A percentile compares a stretch with the other conserved stretches of the same genome.
Conservation (phyloP, 2,113 vertebrate species). For the Laticauda laticaudata region DNA sequence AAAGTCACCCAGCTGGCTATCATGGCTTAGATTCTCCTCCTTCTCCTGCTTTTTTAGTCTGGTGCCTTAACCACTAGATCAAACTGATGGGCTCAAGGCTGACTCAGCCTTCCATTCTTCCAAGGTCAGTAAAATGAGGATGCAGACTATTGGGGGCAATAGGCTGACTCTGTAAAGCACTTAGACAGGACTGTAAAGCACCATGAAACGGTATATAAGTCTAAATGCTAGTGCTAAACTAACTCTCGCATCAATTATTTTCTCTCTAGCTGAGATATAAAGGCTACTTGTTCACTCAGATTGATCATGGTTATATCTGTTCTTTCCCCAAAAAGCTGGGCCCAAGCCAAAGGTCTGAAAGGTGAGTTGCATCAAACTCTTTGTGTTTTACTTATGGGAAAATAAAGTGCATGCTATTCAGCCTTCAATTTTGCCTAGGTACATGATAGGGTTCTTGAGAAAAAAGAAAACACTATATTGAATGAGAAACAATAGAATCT, state of each 20-base stretch:
- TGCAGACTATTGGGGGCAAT: not conserved
- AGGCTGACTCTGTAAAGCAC: not conserved
- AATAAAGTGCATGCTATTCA: not conserved
- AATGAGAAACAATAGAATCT: not conserved
- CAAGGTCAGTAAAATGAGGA: not conserved
- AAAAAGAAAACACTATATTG: not conserved
- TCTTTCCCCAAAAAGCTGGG: not conserved
- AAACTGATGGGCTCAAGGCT: not conserved
- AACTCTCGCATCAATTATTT: not conserved
- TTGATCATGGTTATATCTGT: not conserved
- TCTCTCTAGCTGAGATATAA: not conserved
- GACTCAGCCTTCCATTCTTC: not conserved
- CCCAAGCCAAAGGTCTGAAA: not conserved
- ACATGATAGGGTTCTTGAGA: not conserved
- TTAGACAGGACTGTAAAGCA: not conserved
- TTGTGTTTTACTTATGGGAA: not conserved
- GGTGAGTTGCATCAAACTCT: not conserved
- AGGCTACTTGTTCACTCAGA: not conserved
- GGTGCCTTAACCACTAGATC: not conserved
- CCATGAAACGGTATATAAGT: not conserved
- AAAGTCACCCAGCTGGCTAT: not conserved
- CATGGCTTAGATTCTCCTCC: not conserved
- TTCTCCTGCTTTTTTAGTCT: not conserved
- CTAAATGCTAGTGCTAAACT: not conserved
- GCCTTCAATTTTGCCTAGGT: not conserved